Evolutionary conservation across 92 coral and sea anemone species (phyloP).

Genomic region (Actinernus sp.): DNA sequence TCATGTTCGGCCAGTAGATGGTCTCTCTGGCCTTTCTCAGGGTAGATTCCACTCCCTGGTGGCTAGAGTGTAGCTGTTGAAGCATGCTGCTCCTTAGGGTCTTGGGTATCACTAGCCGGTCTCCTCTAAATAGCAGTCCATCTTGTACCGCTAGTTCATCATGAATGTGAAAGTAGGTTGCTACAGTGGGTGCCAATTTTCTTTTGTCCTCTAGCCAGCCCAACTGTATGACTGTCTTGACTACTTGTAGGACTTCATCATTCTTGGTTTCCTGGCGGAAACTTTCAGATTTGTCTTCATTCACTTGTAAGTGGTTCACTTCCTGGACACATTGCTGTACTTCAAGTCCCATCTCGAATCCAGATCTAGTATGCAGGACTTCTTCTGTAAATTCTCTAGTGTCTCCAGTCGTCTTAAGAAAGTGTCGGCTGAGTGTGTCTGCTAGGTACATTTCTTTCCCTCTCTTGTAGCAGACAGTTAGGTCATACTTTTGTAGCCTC

Average conservation of each 20-base stretch:
- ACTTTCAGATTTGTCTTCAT: not conserved
- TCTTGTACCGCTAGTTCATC: conserved; percentile 25
- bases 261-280: conserved; percentile 4
- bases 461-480: conserved; percentile 25
- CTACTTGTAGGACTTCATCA: conserved; percentile 22
- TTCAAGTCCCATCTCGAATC: conserved; percentile 12
- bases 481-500: conserved; percentile 37
- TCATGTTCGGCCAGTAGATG: conserved; percentile 40
- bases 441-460: conserved; percentile 29
- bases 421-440: conserved; percentile 45
- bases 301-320: conserved; percentile 16
- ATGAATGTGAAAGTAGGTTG: conserved; percentile 13
- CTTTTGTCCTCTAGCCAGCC: conserved; percentile 32
- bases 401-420: not conserved
- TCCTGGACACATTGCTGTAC: not conserved
- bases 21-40: conserved; percentile 17
- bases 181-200: conserved; percentile 1
- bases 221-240: not conserved
- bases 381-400: too few species aligned
- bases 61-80: conserved; percentile 15
- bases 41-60: conserved; percentile 34
- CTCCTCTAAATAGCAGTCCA: conserved; percentile 1
- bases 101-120: conserved; percentile 22
- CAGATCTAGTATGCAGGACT: not conserved
- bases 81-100: conserved; percentile 10